Conservation (phyloP, 2,797 vertebrate species). For the Arctocebus calabarensis region DNA sequence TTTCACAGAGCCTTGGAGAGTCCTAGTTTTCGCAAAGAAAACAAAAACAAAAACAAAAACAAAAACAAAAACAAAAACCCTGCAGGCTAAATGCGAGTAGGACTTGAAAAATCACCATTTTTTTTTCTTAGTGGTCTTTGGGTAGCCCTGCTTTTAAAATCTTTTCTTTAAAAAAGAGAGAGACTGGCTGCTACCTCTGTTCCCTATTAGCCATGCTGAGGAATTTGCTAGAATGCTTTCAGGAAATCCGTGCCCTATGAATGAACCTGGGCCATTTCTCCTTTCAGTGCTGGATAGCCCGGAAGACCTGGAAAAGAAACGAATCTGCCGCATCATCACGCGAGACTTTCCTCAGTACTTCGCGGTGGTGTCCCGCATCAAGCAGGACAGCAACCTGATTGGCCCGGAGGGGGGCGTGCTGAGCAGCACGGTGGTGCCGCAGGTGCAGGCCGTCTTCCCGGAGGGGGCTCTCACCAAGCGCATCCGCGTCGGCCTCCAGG, state of each 20-base stretch:
- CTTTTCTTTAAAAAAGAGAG: not conserved
- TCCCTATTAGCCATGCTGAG: not conserved
- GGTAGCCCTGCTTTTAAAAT: not conserved
- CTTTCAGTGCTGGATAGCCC: slow-evolving; percentile 94
- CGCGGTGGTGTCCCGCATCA: slow-evolving; percentile 97
- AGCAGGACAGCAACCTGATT: slow-evolving; percentile 98
- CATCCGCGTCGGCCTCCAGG: slow-evolving; percentile 98
- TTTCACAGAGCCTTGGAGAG: not conserved
- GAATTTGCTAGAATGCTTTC: slow-evolving; percentile 38
- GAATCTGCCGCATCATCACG: slow-evolving; percentile 98
- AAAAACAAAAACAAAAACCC: not conserved
- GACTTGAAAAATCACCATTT: not conserved
- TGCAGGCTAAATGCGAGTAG: not conserved
- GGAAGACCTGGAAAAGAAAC: slow-evolving; percentile 96
- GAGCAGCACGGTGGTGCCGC: slow-evolving; percentile 97
- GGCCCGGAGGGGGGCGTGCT: slow-evolving; percentile 97
- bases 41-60: not conserved
- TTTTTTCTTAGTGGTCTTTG: not conserved
- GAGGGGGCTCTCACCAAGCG: slow-evolving; percentile 98
- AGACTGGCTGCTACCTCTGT: not conserved
- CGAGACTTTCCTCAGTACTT: slow-evolving; percentile 99
- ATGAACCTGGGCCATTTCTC: slow-evolving; percentile 65
- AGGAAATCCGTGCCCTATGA: slow-evolving; percentile 3
- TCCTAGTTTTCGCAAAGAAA: not conserved
- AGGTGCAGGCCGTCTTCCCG: slow-evolving; percentile 98